Evolutionary conservation across 2,797 vertebrate genomes (phyloP), one percentile per base, ranked within the genome.

Genomic region (Brachyrhaphis roseni): DNA sequence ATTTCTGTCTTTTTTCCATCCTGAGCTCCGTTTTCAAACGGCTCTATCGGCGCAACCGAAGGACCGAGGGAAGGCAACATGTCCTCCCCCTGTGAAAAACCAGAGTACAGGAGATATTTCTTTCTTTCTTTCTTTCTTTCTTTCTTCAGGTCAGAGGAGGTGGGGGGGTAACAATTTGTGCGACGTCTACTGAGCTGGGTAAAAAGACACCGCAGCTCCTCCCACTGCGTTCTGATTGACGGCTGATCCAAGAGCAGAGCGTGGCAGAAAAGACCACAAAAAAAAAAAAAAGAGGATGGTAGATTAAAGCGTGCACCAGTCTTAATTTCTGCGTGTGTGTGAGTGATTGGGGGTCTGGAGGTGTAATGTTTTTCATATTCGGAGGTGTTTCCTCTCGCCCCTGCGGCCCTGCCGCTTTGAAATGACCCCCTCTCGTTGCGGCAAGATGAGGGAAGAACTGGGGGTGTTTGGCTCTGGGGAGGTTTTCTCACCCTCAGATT

Each of bases 401-500:
- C 84, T 73, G 41, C 26, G 75, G 85, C 77, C 78, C 70, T 59
- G 78, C 68, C 59, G 78, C 72, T 84, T 84, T 82, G 80, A 87
- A 91, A 84, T 90, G 91, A 94, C 92, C 93, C 87, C 85, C 87
- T 89, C 88, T 80, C 79, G 86, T 86, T 86, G 82, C 73, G 78
- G 83, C 87, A 72, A 68, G 72, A 77, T 49, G 57, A 71, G 73
- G 73, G 53, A 62, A 68, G 77, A 26, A 34, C 41, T 26, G 34
- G 71, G 80, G 79, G 47, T 71, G 87, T 86, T 83, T 82, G 91
- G 82, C 90, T 91, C 90, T 85, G 84, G 84, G 90, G 90, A 88
- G 86, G 81, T 89, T 91, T 89, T 89, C 90, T 94, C 92, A 91
- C 93, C 91, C 92, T 84, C 75, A 41, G 80, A 87, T 85, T 95